phyloP scores from a whole-genome alignment of 2,797 vertebrate species.

The Platalea minor region DNA sequence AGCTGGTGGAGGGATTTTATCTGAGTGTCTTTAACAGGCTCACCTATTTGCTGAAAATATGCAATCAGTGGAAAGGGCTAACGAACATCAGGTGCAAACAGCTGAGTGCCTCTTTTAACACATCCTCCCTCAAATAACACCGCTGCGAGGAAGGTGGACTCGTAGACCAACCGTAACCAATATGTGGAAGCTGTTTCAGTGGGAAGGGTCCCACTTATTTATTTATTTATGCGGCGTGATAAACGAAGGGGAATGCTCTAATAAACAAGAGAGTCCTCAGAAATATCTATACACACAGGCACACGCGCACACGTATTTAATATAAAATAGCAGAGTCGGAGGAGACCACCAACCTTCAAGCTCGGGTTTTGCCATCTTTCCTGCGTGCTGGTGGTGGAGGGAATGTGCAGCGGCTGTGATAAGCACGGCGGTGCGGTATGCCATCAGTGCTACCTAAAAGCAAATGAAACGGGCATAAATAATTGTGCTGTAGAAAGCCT shows the following conservation, averaged over 20 bases:
- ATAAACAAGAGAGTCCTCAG: neutral
- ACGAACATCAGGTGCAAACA: neutral
- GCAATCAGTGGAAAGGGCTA: neutral
- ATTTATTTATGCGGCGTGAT: fast-evolving
- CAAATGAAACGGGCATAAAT: constrained; percentile 78
- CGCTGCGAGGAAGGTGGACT: neutral
- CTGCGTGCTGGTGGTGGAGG: constrained; percentile 36
- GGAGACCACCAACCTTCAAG: constrained; percentile 42
- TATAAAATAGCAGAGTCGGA: neutral
- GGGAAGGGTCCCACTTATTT: neutral
- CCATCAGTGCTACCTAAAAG: constrained; percentile 74
- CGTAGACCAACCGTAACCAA: neutral
- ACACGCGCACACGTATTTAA: neutral
- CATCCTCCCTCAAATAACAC: neutral
- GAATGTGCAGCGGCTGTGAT: constrained; percentile 70
- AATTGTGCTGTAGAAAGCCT: constrained; percentile 77
- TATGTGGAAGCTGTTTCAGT: neutral
- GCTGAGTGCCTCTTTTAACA: neutral
- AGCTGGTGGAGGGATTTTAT: neutral
- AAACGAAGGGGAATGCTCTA: neutral
- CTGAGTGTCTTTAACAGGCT: neutral
- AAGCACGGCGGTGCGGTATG: constrained; percentile 56
- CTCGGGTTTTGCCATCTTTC: constrained; percentile 15
- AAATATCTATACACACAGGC: neutral
- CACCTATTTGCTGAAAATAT: neutral